phyloP scores from a whole-genome alignment of 1,140 invertebrate species.

The Elysia chlorotica region DNA sequence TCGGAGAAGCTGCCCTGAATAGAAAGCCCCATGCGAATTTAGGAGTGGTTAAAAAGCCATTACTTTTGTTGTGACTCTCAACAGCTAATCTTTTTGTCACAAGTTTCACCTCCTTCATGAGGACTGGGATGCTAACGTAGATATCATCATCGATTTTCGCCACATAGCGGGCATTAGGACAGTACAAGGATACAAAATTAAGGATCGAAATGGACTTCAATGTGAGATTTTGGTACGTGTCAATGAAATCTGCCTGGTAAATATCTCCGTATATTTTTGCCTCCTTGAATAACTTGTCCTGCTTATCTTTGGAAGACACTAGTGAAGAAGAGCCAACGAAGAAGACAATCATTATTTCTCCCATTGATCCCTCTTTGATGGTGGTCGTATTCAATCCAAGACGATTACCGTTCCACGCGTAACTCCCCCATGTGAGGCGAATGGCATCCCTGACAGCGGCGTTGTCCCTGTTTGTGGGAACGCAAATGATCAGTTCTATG shows the following conservation, averaged over 20 bases:
- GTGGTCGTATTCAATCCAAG: conserved; percentile 4
- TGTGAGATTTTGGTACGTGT: conserved; percentile 82
- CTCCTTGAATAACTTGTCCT: conserved; percentile 62
- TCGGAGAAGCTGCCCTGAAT: conserved; percentile 33
- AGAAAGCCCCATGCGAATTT: conserved; percentile 35
- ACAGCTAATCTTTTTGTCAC: too few relatives aligned
- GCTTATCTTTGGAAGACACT: conserved; percentile 62
- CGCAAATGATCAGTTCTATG: conserved; percentile 32
- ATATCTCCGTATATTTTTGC: conserved; percentile 71
- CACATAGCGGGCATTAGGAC: conserved; percentile 64
- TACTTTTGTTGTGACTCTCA: not conserved
- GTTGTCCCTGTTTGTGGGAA: conserved; percentile 30
- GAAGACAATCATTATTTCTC: conserved; percentile 66
- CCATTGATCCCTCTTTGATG: not conserved
- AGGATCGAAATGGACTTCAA: conserved; percentile 84
- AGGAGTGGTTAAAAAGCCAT: not conserved
- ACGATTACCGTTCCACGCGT: not conserved
- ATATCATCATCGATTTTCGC: conserved; percentile 65
- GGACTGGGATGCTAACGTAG: conserved; percentile 41
- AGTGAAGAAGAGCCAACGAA: conserved; percentile 67
- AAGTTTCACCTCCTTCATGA: conserved; percentile 23
- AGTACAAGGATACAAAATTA: conserved; percentile 77
- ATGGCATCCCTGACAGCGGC: conserved; percentile 37
- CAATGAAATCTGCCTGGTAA: conserved; percentile 78
- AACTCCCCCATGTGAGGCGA: conserved; percentile 55